Percentiles rank a stretch among this genome's conserved stretches.
These are phyloP conservation scores for Sinocyclocheilus anshuiensis DNA, from an alignment of 2,113 vertebrate species.

Conservation along the genomic window DNA sequence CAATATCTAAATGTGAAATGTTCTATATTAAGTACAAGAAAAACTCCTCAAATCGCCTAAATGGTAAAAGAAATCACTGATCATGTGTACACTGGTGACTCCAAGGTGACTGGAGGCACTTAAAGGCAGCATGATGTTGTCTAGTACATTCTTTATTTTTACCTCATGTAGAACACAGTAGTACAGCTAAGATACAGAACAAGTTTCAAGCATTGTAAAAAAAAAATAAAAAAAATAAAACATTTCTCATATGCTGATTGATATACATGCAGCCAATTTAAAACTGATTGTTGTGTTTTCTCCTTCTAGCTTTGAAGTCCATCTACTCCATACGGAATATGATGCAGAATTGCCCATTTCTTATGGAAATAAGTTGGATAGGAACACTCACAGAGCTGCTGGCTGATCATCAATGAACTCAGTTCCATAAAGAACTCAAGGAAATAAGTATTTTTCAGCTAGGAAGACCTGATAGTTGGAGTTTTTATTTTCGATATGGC, in stretches of 20 bases:
- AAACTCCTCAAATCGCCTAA: neutral
- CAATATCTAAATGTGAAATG: neutral
- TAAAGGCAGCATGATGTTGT: constrained; percentile 56
- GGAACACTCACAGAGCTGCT: constrained; percentile 31
- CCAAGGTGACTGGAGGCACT: constrained; percentile 41
- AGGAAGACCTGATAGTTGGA: constrained; percentile 62
- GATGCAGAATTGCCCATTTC: constrained; percentile 73
- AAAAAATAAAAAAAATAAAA: too few species aligned
- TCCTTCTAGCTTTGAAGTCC: constrained; percentile 52
- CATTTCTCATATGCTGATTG: neutral
- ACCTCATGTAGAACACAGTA: constrained; percentile 1
- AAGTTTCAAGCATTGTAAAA: neutral
- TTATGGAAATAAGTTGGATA: constrained; percentile 46
- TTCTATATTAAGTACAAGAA: too few species aligned
- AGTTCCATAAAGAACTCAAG: constrained; percentile 38
- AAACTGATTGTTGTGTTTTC: constrained; percentile 26
- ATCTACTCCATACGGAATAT: constrained; percentile 63
- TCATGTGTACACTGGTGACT: constrained; percentile 25
- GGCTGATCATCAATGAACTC: constrained; percentile 57
- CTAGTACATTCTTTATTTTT: constrained; percentile 56
- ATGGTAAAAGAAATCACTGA: neutral
- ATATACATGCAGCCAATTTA: neutral
- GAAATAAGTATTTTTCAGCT: constrained; percentile 45
- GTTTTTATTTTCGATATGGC: constrained; percentile 70
- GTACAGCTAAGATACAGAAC: neutral